phyloP scores from a whole-genome alignment of 2,113 vertebrate species.

The Laticauda laticaudata region DNA sequence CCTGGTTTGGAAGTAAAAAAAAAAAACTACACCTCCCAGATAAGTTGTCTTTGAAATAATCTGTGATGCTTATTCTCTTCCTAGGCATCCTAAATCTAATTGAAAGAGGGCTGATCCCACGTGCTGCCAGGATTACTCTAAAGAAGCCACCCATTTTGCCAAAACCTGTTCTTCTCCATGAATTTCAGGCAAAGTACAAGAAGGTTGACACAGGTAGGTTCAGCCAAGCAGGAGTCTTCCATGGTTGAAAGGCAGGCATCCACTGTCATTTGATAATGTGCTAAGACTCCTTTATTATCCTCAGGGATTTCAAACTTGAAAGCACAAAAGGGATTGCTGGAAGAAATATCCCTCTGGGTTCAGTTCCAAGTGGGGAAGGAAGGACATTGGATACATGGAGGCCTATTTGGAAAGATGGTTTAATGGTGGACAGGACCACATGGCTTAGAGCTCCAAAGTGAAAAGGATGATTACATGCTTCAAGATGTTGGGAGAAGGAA shows the following conservation, averaged over 20 bases:
- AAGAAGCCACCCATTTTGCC: slow-evolving; percentile 56
- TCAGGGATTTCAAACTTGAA: neutral
- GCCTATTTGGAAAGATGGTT: too few relatives aligned
- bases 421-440: too few relatives aligned
- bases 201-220: slow-evolving; percentile 53
- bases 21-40: neutral
- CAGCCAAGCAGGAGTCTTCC: neutral
- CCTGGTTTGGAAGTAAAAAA: neutral
- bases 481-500: too few relatives aligned
- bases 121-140: slow-evolving; percentile 59
- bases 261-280: neutral
- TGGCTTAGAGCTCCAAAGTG: too few relatives aligned
- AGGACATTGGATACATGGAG: too few relatives aligned
- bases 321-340: neutral
- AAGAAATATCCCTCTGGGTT: too few relatives aligned
- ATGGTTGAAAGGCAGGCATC: too few relatives aligned
- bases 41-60: neutral
- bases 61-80: slow-evolving; percentile 1
- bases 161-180: slow-evolving; percentile 59
- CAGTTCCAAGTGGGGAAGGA: too few relatives aligned
- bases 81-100: slow-evolving; percentile 63
- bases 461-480: too few relatives aligned
- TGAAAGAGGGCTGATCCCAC: slow-evolving; percentile 65
- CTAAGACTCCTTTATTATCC: neutral
- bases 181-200: slow-evolving; percentile 52